Base-by-base conservation (phyloP, 2,113 vertebrate species). In the Pseudorectes ferrugineus region DNA sequence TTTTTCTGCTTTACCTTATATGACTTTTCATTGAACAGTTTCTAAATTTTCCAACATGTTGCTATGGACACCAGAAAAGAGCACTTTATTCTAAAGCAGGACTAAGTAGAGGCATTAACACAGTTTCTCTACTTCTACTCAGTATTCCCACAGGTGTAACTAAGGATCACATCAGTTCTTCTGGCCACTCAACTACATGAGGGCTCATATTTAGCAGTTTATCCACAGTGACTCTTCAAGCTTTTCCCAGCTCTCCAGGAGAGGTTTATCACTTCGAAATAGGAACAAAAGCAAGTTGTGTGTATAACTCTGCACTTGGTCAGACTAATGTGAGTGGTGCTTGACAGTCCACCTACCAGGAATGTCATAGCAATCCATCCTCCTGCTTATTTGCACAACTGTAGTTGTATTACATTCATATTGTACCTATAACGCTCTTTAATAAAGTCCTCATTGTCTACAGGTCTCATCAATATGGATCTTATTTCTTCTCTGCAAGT, bases 31-130 rank as follows among this genome's bases (percentile, higher is more conserved):
- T 2, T 31, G 75, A 86, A 76, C 24, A 2, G 2, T 35, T 88
- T 77, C 88, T 88, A 77, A 77, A 62, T 92, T 84, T 91, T 71
- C 40, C 83, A 83, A 13, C 26, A 10, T 5, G 86, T 84, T 97
- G 92, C 95, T 92, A 95, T 86, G 73, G 92, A 10, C 68, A 89
- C 86, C 24, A 89, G 66, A 46, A 85, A 67, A 48, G 40, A 65
- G 59, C 31, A 77, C 38, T 93, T 83, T 33, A 71, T 36, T 83
- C 36, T 52, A 46, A 46, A 81, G 54, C 24, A 84, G 79, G 55
- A 71, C 72, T 43, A 77, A 66, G 67, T 48, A 76, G 45, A 92
- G 59, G 55, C 1, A 0, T 31, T 68, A 62, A 45, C 6, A 63
- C 10, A 28, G 43, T 11, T 38, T 87, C 70, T 66, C 38, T 38